A percentile compares a stretch with the other conserved stretches of the same genome.
phyloP scores from a whole-genome alignment of 2,797 vertebrate species.

The Hydrophis major region DNA sequence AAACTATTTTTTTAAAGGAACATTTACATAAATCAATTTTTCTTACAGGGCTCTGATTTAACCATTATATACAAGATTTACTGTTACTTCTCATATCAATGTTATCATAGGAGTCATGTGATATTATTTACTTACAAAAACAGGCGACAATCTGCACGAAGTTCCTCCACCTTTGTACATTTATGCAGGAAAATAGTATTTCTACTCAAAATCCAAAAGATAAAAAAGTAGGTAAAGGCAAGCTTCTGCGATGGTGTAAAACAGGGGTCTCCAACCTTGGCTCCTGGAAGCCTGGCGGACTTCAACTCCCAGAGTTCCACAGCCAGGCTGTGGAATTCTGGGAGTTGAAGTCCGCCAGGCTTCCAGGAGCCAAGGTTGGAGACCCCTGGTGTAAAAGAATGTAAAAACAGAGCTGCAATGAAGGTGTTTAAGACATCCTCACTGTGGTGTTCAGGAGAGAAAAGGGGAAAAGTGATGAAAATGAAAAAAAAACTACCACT shows the following conservation, averaged over 20 bases:
- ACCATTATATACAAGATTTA: not conserved
- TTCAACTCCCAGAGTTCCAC: no score
- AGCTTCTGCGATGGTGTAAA: not conserved
- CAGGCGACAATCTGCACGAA: not conserved
- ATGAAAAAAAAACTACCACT: not conserved
- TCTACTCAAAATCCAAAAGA: not conserved
- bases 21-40: not conserved
- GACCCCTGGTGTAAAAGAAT: not conserved
- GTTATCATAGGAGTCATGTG: not conserved
- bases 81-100: not conserved
- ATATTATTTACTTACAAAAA: not conserved
- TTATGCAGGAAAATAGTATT: not conserved
- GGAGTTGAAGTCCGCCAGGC: no score
- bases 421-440: not conserved
- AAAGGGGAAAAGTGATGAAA: not conserved
- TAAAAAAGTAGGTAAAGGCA: not conserved
- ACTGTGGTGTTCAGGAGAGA: not conserved
- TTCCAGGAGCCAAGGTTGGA: no score
- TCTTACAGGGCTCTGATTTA: not conserved
- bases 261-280: no score
- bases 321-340: no score
- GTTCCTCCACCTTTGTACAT: not conserved
- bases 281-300: no score
- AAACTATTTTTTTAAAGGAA: no score
- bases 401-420: not conserved